Evolutionary conservation across 2,888 invertebrate species (phyloP), one percentile per base, ranked within the genome.

Genomic region (Podabrus alpinus): DNA sequence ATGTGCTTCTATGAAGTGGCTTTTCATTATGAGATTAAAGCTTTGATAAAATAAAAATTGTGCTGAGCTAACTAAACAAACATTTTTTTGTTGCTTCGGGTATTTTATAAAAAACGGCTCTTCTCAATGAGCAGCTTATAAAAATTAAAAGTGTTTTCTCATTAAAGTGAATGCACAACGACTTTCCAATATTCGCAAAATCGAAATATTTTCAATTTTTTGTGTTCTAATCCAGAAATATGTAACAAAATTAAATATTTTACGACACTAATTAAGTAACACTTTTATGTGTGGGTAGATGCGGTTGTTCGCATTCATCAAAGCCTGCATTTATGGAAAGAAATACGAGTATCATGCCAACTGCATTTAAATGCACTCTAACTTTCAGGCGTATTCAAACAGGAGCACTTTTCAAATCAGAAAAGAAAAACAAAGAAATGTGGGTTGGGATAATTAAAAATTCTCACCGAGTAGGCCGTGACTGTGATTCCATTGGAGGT

Each of bases 401-500:
- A 83, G 74, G 71, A 83, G 83, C 82, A 84, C 84, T 84, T 85
- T 85, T 83, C 82, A 83, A 84, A 85, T 84, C 84, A 81, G 80
- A 80, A 82, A 83, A 83, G 82, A 84, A 86, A 87, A 86, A 87
- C 86, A 87, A 86, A 85, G 85, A 80, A 81, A 78, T 83, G 86
- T 86, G 86, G 87, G 87, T 84, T 82, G 87, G 86, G 81, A 84
- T 87, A 87, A 87, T 87, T 87, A 87, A 87, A 87, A 87, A 86
- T 87, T 86, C 86, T 82, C 84, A 82, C 82, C 77, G 79, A 79
- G 81, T 80, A 81, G 81, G 82, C 81, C 79, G 82, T 80, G 78
- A 80, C 82, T 77, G 82, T 78, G 77, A 79, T 83, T 82, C 81
- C 81, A 85, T 85, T 85, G 85, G 85, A 81, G 79, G 76, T 79